Conservation (phyloP, 2,888 invertebrate genomes). For the Leptinotarsa tumamoca region DNA sequence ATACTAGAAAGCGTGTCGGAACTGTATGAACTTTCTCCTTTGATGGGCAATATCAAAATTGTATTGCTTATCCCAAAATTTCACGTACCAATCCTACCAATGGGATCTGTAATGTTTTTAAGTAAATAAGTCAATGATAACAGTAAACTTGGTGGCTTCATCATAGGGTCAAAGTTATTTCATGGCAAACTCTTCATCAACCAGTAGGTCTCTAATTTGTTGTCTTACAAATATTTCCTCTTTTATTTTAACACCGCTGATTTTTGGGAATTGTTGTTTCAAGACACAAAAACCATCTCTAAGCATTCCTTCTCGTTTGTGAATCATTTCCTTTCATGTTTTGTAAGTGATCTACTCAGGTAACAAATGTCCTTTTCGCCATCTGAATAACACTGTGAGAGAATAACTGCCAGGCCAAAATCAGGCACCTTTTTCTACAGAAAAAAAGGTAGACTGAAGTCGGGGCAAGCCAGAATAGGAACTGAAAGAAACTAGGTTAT, state of each 20-base stretch:
- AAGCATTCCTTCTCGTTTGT: constrained; percentile 40
- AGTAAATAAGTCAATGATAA: constrained; percentile 19
- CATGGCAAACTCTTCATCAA: constrained; percentile 36
- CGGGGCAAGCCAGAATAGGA: constrained; percentile 44
- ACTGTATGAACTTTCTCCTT: no score
- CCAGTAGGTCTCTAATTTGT: no score
- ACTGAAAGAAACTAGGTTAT: constrained; percentile 26
- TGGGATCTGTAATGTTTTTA: no score
- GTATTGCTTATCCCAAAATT: neutral
- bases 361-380: constrained; percentile 30
- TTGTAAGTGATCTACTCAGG: constrained; percentile 38
- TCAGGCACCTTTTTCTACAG: constrained; percentile 38
- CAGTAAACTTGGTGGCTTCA: constrained; percentile 38
- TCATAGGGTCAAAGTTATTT: constrained; percentile 41
- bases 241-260: no score
- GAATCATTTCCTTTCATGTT: constrained; percentile 39
- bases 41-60: no score
- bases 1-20: no score
- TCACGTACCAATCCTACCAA: neutral
- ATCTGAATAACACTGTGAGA: neutral
- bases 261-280: no score
- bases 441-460: constrained; percentile 36
- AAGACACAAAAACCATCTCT: no score
- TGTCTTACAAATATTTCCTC: no score
- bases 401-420: constrained; percentile 2